Evolutionary conservation across 2,113 vertebrate species (phyloP).

Genomic region (Hippocampus abdominalis): DNA sequence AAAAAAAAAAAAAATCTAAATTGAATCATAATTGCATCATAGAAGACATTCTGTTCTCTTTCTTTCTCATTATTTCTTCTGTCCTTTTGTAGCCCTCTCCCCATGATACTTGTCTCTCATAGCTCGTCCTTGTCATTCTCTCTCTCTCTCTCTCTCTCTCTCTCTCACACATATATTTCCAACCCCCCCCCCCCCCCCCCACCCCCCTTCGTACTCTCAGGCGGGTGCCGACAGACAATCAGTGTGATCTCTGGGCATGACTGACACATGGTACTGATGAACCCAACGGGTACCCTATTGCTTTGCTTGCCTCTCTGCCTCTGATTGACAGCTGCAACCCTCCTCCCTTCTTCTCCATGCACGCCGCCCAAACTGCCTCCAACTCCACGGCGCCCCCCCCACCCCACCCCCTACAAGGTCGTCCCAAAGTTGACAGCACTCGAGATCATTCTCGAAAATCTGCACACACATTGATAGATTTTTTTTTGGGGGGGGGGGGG

Average conservation of each 20-base stretch:
- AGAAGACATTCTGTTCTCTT: slow-evolving; percentile 40
- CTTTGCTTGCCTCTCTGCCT: slow-evolving; percentile 31
- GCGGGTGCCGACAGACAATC: slow-evolving; percentile 58
- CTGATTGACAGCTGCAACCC: slow-evolving; percentile 60
- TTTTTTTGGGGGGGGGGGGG: no score
- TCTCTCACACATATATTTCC: background rate
- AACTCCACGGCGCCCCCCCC: slow-evolving; percentile 38
- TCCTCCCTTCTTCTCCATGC: slow-evolving; percentile 12
- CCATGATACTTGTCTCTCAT: slow-evolving; percentile 37
- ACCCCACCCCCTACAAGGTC: background rate
- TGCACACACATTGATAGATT: no score
- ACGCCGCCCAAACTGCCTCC: slow-evolving; percentile 18
- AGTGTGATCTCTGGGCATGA: slow-evolving; percentile 54
- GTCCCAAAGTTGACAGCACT: slow-evolving; percentile 33
- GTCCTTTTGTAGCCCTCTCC: slow-evolving; percentile 45
- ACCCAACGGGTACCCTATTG: slow-evolving; percentile 50
- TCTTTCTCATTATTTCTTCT: slow-evolving; percentile 40
- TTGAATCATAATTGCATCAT: slow-evolving; percentile 71
- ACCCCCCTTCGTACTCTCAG: slow-evolving; percentile 21
- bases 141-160: slow-evolving; percentile 28
- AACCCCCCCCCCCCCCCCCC: background rate
- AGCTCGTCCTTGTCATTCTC: slow-evolving; percentile 6
- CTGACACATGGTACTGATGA: slow-evolving; percentile 60
- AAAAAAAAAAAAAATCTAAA: slow-evolving; percentile 40
- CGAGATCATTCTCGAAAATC: no score